Base-by-base conservation (phyloP, 1,140 invertebrate species). In the Anagrus nilaparvatae region DNA sequence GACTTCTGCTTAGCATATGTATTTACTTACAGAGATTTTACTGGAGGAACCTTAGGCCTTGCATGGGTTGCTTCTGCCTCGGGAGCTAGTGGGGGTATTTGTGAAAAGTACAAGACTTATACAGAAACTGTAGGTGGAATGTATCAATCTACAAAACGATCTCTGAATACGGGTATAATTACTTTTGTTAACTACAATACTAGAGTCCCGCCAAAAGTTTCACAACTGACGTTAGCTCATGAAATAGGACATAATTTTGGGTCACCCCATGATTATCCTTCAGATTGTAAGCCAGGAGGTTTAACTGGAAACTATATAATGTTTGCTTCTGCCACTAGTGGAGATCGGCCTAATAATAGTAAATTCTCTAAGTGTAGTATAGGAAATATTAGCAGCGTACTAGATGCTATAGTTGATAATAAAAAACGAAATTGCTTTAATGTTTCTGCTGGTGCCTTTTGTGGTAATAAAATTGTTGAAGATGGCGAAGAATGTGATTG, bases 211-310 rank as follows among this genome's bases (percentile, higher is more conserved):
- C 90, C 87, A 0, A 94, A 94, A 68, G 96, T 99, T 13, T 97
- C 93, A 5, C 94, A 98, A 59, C 68, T 99, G 10, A 99, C 96
- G 7, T 71, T 99, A 42, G 97, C 96, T 7, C 96, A 99, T 64
- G 96, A 99, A 71, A 97, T 99, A 56, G 96, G 96, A 4, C 96
- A 99, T 60, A 99, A 98, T 69, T 99, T 99, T 71, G 96, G 96
- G 38, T 97, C 94, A 47, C 90, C 91, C 58, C 95, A 98, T 68
- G 95, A 99, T 66, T 95, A 87, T 67, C 93, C 94, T 1, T 75
- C 78, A 19, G 82, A 91, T 61, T 95, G 94, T 64, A 77, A 87
- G 50, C 87, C 91, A 1, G 90, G 92, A 46, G 88, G 90, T 24
- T 67, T 82, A 10, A 74, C 76, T 49, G 85, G 95, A 33, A 98